Conservation (phyloP, 2,113 vertebrate species). For the Hippocampus zosterae region DNA sequence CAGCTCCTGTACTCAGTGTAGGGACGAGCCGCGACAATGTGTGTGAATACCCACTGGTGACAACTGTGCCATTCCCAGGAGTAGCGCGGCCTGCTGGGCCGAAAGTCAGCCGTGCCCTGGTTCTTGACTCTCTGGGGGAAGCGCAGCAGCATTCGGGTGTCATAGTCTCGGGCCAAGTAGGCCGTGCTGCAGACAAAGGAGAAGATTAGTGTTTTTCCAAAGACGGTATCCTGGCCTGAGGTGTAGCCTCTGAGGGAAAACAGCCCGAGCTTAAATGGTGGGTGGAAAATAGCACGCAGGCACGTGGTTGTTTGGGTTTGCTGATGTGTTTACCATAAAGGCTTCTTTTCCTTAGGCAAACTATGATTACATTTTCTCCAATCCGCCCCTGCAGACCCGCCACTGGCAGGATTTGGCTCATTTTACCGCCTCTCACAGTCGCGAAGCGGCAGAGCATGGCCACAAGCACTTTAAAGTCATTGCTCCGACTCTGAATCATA, state of each 20-base stretch:
- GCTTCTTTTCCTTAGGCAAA: conserved; percentile 52
- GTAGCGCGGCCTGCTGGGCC: conserved; percentile 92
- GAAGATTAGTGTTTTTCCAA: conserved; percentile 32
- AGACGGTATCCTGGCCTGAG: conserved; percentile 21
- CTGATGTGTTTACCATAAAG: conserved; percentile 65
- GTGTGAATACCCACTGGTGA: conserved; percentile 87
- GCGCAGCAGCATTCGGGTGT: conserved; percentile 89
- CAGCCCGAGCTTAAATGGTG: conserved; percentile 33
- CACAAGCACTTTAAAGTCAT: conserved; percentile 51
- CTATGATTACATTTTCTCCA: conserved; percentile 54
- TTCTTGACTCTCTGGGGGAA: conserved; percentile 98
- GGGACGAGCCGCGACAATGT: neutral
- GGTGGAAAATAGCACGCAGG: conserved; percentile 44
- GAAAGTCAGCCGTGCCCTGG: conserved; percentile 95
- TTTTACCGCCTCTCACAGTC: conserved; percentile 42
- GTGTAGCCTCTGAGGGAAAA: conserved; percentile 9
- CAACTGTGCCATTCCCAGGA: conserved; percentile 99
- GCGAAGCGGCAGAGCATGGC: conserved; percentile 26
- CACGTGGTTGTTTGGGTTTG: conserved; percentile 49
- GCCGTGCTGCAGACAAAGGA: conserved; percentile 56
- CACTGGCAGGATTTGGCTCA: conserved; percentile 43
- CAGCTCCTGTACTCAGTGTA: neutral
- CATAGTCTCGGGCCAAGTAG: conserved; percentile 84
- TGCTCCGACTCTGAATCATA: conserved; percentile 47
- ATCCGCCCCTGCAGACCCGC: conserved; percentile 33